phyloP scores from a whole-genome alignment of 2,113 vertebrate genomes.

The Erythrocercus mccallii region DNA sequence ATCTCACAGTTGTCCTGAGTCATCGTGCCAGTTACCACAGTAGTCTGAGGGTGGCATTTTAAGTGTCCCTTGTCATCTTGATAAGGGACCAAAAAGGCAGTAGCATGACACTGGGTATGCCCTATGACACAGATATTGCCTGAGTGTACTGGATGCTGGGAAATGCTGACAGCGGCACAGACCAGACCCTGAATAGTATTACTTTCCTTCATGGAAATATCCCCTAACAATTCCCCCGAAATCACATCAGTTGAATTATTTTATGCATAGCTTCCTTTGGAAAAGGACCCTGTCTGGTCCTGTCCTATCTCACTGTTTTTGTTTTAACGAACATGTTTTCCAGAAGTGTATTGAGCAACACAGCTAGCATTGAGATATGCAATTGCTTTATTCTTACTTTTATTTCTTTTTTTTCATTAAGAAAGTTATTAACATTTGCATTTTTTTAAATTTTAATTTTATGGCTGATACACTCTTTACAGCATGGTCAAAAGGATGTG shows the following conservation, averaged over 20 bases:
- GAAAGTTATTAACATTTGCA: not conserved
- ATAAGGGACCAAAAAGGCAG: not conserved
- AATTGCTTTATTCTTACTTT: not conserved
- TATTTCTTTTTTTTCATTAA: not conserved
- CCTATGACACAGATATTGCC: not conserved
- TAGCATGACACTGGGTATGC: not conserved
- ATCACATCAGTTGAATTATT: not conserved
- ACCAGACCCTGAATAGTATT: not conserved
- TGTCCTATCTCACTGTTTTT: not conserved
- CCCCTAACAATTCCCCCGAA: not conserved
- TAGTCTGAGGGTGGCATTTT: slow-evolving; percentile 14
- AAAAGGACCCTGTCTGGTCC: not conserved
- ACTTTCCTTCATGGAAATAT: not conserved
- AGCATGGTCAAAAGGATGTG: not conserved
- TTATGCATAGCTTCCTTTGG: not conserved
- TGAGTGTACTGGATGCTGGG: not conserved
- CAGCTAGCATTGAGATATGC: not conserved
- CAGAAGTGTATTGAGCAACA: not conserved
- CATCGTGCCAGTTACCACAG: not conserved
- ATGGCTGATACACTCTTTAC: not conserved
- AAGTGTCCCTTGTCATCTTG: not conserved
- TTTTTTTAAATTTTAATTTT: not conserved
- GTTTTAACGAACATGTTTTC: not conserved
- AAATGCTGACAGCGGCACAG: not conserved
- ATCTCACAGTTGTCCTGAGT: not conserved